A percentile compares a stretch with the other conserved stretches of the same genome.
These are phyloP conservation scores for Palythoa grandis DNA, from an alignment of 92 coral and sea anemone genomes.

Conservation along the genomic window DNA sequence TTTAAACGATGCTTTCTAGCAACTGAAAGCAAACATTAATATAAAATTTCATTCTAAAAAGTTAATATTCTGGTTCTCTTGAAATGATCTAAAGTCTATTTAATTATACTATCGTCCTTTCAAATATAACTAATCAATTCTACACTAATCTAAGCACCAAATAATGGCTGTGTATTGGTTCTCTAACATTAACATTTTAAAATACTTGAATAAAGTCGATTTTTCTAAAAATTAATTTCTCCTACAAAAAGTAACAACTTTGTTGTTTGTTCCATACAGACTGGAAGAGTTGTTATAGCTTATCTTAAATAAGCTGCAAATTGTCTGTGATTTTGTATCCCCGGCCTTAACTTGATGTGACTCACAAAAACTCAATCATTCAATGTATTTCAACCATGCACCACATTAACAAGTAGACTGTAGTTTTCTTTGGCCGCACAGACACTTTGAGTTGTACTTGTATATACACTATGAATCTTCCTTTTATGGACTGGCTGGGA, in stretches of 20 bases:
- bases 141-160: not conserved
- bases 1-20: slow-evolving; percentile 42
- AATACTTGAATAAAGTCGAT: not conserved
- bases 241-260: slow-evolving; percentile 33
- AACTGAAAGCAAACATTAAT: slow-evolving; percentile 47
- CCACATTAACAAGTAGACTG: not conserved
- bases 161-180: not conserved
- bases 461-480: not conserved
- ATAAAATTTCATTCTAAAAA: slow-evolving; percentile 53
- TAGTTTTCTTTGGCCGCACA: not conserved
- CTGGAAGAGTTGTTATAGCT: not conserved
- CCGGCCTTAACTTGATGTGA: not conserved
- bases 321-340: not conserved
- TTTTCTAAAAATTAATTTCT: slow-evolving; percentile 15
- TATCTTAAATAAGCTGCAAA: slow-evolving; percentile 16
- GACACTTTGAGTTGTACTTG: not conserved
- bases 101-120: not conserved
- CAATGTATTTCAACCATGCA: not conserved
- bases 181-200: slow-evolving; percentile 16
- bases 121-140: not conserved
- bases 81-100: slow-evolving; percentile 11
- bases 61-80: slow-evolving; percentile 31
- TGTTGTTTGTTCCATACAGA: slow-evolving; percentile 22
- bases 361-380: not conserved
- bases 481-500: not conserved